These are phyloP conservation scores for Andrena haemorrhoa DNA, from an alignment of 2,888 invertebrate genomes.

Conservation along the genomic window DNA sequence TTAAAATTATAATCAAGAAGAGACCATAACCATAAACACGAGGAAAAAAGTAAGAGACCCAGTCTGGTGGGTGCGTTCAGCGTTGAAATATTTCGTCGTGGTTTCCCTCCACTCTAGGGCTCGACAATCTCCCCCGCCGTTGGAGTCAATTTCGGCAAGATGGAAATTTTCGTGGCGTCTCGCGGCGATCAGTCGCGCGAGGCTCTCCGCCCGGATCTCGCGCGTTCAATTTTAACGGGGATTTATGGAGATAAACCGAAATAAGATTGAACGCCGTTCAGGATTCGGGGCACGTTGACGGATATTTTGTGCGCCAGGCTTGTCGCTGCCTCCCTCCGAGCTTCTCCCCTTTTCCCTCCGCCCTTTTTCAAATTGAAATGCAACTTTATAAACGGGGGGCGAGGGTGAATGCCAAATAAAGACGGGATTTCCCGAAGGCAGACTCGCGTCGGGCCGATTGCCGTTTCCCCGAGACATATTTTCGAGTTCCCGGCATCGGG, in stretches of 20 bases:
- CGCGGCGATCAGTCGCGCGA: constrained; percentile 31
- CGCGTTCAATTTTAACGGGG: constrained; percentile 74
- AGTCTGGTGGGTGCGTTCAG: background rate
- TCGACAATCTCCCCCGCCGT: constrained; percentile 3
- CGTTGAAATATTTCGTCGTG: constrained; percentile 52
- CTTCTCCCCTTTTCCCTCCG: background rate
- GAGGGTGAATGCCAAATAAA: constrained; percentile 52
- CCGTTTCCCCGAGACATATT: constrained; percentile 19
- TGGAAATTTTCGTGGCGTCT: constrained; percentile 61
- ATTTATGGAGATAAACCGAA: constrained; percentile 75
- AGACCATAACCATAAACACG: constrained; percentile 37
- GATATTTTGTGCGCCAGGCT: constrained; percentile 56
- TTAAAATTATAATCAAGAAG: constrained; percentile 54
- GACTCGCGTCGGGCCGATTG: background rate
- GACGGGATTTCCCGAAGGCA: constrained; percentile 6
- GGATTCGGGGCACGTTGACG: constrained; percentile 69
- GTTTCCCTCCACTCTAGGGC: constrained; percentile 17
- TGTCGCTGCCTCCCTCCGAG: constrained; percentile 11
- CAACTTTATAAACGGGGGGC: constrained; percentile 52
- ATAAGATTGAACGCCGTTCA: constrained; percentile 69
- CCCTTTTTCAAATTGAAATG: constrained; percentile 60
- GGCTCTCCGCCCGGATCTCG: constrained; percentile 24
- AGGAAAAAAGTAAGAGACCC: constrained; percentile 15
- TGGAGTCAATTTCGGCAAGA: constrained; percentile 59
- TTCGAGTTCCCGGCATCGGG: constrained; percentile 18